These are phyloP conservation scores for Cephalopterus ornatus DNA, from an alignment of 2,113 vertebrate species.

Conservation along the genomic window DNA sequence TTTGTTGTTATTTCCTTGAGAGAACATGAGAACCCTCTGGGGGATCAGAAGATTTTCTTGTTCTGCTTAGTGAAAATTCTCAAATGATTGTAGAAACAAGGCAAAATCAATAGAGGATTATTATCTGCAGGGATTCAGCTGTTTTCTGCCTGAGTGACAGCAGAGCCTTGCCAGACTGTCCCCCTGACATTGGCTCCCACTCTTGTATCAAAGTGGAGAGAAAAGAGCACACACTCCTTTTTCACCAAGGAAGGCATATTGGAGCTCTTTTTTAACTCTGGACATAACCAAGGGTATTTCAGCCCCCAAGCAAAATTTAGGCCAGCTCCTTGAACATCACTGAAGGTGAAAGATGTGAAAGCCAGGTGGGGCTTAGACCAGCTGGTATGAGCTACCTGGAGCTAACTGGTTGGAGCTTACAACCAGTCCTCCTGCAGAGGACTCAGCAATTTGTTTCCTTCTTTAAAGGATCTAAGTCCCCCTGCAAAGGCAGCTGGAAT, in stretches of 20 bases:
- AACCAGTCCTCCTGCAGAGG: not conserved
- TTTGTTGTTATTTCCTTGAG: conserved; percentile 1
- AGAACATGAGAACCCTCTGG: not conserved
- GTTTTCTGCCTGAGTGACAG: not conserved
- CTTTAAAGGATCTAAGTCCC: not conserved
- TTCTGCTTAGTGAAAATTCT: conserved; percentile 27
- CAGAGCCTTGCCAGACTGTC: not conserved
- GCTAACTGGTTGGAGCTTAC: not conserved
- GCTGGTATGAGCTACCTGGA: not conserved
- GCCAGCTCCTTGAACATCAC: not conserved
- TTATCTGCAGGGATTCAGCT: not conserved
- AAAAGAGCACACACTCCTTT: not conserved
- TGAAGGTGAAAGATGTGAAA: not conserved
- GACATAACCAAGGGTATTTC: not conserved
- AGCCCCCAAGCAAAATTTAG: not conserved
- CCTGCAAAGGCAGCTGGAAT: not conserved
- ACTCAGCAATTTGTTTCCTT: not conserved
- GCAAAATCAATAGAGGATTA: conserved; percentile 14
- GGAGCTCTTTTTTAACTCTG: not conserved
- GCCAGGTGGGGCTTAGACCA: not conserved
- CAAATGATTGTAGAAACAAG: not conserved
- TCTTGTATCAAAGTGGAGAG: not conserved
- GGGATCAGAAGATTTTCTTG: conserved; percentile 12
- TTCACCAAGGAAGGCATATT: not conserved
- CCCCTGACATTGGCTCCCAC: not conserved